Conservation (phyloP, 2,113 vertebrate species). For the Nicator chloris region DNA sequence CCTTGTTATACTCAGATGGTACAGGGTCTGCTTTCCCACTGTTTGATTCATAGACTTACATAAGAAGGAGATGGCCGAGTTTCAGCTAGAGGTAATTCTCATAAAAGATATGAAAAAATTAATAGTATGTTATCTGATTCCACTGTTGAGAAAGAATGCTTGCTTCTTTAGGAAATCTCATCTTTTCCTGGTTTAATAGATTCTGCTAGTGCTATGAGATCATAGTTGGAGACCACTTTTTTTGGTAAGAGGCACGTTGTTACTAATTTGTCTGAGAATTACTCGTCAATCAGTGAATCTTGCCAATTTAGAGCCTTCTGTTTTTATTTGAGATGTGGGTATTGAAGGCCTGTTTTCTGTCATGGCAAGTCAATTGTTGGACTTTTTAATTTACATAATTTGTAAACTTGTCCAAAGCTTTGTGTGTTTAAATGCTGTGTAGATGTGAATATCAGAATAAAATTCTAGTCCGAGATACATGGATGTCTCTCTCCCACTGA, state of each 20-base stretch:
- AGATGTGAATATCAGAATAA: background rate
- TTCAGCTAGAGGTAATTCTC: background rate
- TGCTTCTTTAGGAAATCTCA: background rate
- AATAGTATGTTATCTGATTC: background rate
- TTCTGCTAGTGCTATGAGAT: background rate
- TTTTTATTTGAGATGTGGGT: background rate
- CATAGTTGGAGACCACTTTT: background rate
- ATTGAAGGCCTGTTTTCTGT: background rate
- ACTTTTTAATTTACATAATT: background rate
- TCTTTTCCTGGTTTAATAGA: background rate
- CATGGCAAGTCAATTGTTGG: background rate
- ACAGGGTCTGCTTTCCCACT: background rate
- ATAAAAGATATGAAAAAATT: background rate
- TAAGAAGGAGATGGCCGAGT: background rate
- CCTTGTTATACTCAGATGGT: background rate
- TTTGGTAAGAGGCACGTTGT: background rate
- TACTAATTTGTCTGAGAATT: background rate
- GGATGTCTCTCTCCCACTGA: background rate
- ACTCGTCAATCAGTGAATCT: background rate
- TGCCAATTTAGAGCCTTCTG: background rate
- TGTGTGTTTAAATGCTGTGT: background rate
- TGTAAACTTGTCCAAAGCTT: background rate
- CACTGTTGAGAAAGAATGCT: background rate
- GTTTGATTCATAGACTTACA: background rate
- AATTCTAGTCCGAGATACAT: background rate